phyloP scores from a whole-genome alignment of 2,797 vertebrate species.

The Epinephelus awoara region DNA sequence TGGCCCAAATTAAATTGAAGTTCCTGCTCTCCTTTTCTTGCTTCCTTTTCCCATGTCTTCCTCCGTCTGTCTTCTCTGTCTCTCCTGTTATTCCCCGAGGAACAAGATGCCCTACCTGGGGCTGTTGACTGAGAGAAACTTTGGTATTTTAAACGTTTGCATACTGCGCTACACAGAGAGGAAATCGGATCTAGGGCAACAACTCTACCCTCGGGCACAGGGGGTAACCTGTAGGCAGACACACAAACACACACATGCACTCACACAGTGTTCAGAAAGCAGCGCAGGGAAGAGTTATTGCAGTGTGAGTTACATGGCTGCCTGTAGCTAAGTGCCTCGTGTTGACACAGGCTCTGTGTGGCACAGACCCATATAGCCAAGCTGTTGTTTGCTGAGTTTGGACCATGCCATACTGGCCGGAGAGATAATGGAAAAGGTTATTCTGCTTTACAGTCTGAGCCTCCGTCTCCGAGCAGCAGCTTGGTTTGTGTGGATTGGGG shows the following conservation, averaged over 20 bases:
- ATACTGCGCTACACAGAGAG: slow-evolving; percentile 63
- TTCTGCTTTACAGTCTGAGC: slow-evolving; percentile 58
- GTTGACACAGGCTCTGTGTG: slow-evolving; percentile 70
- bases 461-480: slow-evolving; percentile 57
- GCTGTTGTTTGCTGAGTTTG: slow-evolving; percentile 72
- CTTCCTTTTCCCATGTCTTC: neutral
- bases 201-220: slow-evolving; percentile 55
- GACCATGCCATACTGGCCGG: slow-evolving; percentile 59
- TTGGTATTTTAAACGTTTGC: slow-evolving; percentile 76
- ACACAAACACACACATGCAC: slow-evolving; percentile 25
- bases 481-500: slow-evolving; percentile 47
- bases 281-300: slow-evolving; percentile 47
- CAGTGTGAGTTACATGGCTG: slow-evolving; percentile 42
- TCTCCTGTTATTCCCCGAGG: slow-evolving; percentile 31
- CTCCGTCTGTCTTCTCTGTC: slow-evolving; percentile 18
- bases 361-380: slow-evolving; percentile 62
- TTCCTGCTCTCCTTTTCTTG: slow-evolving; percentile 1
- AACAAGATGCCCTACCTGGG: slow-evolving; percentile 58
- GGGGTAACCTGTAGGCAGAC: slow-evolving; percentile 55
- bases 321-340: slow-evolving; percentile 70
- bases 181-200: slow-evolving; percentile 72
- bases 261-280: slow-evolving; percentile 32
- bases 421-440: slow-evolving; percentile 78
- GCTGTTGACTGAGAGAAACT: slow-evolving; percentile 66
- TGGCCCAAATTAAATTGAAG: neutral